A percentile compares a stretch with the other conserved stretches of the same genome.
phyloP scores from a whole-genome alignment of 2,113 vertebrate genomes.

The Echinops telfairi region DNA sequence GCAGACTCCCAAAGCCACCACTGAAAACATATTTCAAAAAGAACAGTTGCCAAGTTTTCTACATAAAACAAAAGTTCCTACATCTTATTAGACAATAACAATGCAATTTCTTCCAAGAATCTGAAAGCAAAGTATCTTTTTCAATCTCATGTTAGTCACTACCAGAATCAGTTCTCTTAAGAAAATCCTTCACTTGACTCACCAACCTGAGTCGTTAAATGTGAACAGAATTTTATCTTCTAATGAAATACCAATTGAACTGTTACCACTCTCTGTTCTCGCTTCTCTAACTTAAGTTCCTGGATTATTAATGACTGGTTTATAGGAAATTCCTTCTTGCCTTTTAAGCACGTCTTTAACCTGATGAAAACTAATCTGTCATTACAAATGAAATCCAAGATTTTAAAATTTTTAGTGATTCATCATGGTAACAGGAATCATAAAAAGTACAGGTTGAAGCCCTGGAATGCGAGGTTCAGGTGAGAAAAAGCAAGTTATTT shows the following conservation, averaged over 20 bases:
- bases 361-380: too few species aligned
- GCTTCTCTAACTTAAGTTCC: not conserved
- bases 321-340: too few species aligned
- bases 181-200: not conserved
- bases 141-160: not conserved
- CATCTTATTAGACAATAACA: not conserved
- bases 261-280: not conserved
- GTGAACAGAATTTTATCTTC: constrained; percentile 49
- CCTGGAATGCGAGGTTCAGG: too few species aligned
- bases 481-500: too few species aligned
- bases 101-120: constrained; percentile 37
- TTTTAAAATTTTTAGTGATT: too few species aligned
- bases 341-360: too few species aligned
- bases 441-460: too few species aligned
- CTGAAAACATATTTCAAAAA: constrained; percentile 57
- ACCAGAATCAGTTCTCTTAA: not conserved
- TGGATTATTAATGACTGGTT: too few species aligned
- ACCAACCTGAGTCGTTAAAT: not conserved
- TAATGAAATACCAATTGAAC: constrained; percentile 19
- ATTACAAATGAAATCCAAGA: too few species aligned
- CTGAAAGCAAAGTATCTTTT: constrained; percentile 40
- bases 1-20: constrained; percentile 64
- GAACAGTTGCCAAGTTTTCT: constrained; percentile 20
- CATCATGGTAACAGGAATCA: too few species aligned
- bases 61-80: not conserved